These are phyloP conservation scores for Sesia bembeciformis DNA, from an alignment of 2,888 invertebrate genomes.

Conservation along the genomic window DNA sequence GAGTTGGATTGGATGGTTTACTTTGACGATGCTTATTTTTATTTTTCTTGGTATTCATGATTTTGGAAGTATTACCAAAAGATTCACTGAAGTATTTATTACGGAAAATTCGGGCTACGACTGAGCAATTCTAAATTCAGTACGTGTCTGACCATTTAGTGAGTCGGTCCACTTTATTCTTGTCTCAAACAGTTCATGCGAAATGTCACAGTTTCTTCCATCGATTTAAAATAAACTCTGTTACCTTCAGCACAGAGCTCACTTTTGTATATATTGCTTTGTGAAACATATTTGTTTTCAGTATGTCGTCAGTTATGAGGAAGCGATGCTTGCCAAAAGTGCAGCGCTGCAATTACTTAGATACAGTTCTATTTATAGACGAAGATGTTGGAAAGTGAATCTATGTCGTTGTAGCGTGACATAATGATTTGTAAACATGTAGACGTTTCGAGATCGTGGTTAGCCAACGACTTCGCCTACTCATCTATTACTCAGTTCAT, in stretches of 20 bases:
- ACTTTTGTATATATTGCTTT: neutral
- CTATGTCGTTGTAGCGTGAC: neutral
- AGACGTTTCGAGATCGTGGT: too few species aligned
- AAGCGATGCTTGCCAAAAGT: conserved; percentile 36
- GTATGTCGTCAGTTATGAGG: conserved; percentile 20
- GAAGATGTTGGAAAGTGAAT: neutral
- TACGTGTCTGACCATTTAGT: conserved; percentile 54
- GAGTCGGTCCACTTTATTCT: conserved; percentile 45
- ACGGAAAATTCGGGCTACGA: conserved; percentile 19
- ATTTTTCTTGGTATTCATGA: conserved; percentile 53
- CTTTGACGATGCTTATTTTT: conserved; percentile 49
- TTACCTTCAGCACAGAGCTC: neutral
- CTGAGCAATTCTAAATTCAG: conserved; percentile 51
- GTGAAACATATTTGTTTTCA: conserved; percentile 5
- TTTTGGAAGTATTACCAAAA: neutral
- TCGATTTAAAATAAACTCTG: neutral
- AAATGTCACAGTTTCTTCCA: conserved; percentile 46
- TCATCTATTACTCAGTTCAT: too few species aligned
- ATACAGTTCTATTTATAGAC: conserved; percentile 20
- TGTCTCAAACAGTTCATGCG: conserved; percentile 41
- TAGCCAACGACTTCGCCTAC: too few species aligned
- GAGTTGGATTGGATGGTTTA: conserved; percentile 27
- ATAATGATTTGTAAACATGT: too few species aligned
- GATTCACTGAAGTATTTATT: neutral
- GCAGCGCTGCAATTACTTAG: conserved; percentile 20